Percentiles rank a stretch among this genome's conserved stretches.
These are phyloP conservation scores for Drosophila gunungcola DNA, from an alignment of 1,140 invertebrate species.

Conservation along the genomic window DNA sequence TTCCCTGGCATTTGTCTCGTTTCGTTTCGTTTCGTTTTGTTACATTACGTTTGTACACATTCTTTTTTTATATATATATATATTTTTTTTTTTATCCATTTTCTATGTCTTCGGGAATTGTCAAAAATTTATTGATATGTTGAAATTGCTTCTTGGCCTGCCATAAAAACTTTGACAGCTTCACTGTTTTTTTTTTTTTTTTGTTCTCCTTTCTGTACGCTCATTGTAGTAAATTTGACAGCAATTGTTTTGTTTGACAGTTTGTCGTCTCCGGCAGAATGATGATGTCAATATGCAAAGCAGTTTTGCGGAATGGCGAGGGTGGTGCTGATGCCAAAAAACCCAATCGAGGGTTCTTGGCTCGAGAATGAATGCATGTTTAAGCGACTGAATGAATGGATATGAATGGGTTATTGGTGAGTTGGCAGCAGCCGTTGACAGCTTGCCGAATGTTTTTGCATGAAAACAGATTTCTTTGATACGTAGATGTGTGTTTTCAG, in stretches of 20 bases:
- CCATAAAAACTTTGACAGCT: conserved; percentile 77
- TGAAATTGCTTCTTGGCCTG: conserved; percentile 69
- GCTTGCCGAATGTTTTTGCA: conserved; percentile 13
- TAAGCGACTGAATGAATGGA: conserved; percentile 20
- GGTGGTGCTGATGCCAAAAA: conserved; percentile 36
- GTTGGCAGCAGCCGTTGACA: conserved; percentile 44
- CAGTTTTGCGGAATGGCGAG: conserved; percentile 36
- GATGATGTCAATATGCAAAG: conserved; percentile 82
- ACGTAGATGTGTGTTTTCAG: background rate
- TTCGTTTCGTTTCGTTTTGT: conserved; percentile 19
- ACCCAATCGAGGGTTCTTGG: conserved; percentile 25
- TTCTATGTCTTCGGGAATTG: conserved; percentile 59
- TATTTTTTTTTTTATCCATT: conserved; percentile 5
- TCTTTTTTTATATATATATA: background rate
- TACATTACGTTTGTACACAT: conserved; percentile 5
- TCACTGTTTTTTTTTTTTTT: conserved; percentile 58
- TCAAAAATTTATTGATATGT: conserved; percentile 83
- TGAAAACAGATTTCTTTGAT: conserved; percentile 6
- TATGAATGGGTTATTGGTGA: conserved; percentile 45
- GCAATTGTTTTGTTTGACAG: conserved; percentile 84
- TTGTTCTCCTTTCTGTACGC: conserved; percentile 7
- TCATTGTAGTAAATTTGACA: conserved; percentile 81
- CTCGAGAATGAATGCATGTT: conserved; percentile 13
- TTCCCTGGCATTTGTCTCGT: conserved; percentile 57
- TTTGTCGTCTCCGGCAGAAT: conserved; percentile 77